Evolutionary conservation across 2,797 vertebrate genomes (phyloP), one percentile per base, ranked within the genome.

Genomic region (Girardinus metallicus): DNA sequence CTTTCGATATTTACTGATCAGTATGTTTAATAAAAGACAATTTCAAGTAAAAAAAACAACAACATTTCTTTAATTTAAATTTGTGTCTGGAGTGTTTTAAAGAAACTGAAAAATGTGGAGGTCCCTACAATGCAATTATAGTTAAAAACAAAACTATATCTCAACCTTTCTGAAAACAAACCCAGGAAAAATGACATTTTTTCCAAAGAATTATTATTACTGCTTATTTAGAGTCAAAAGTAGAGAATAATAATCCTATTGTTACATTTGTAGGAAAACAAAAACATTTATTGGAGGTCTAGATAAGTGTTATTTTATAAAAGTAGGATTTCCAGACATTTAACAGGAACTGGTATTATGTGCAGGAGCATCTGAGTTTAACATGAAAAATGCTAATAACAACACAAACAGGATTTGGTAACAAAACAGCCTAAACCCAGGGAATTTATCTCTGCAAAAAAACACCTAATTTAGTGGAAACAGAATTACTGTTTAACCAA

Each of bases 11-110:
- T 72, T 66, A 71, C 84, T 46, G 85, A 36, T 87, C 47, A 76
- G 9, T 86, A 85, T 89, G 80, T 89, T 81, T 83, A 91, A 92
- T 90, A 87, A 88, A 91, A 60, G 41, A 75, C 49, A 73, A 53
- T 85, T 79, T 36, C 71, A 44, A 84, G 1, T 13, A 7, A n/a
- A 44, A n/a, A 10, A 78, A 84, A 8, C 0, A 55, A 55, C 5
- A 77, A 86, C 1, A 84, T 29, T 31, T 0, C 46, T 16, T 11
- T 79, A 15, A 36, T 7, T 12, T 60, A 44, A 77, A 13, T 80
- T 49, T 81, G 44, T 84, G 90, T 26, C 23, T 78, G 7, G 4
- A 13, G 43, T 31, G 70, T 47, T 68, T 31, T 82, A 47, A 80
- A 12, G 82, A 79, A 73, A 10, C 34, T 16, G 7, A 39, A 16